Evolutionary conservation across 2,113 vertebrate species (phyloP), one percentile per base, ranked within the genome.

Genomic region (Probosciger aterrimus): DNA sequence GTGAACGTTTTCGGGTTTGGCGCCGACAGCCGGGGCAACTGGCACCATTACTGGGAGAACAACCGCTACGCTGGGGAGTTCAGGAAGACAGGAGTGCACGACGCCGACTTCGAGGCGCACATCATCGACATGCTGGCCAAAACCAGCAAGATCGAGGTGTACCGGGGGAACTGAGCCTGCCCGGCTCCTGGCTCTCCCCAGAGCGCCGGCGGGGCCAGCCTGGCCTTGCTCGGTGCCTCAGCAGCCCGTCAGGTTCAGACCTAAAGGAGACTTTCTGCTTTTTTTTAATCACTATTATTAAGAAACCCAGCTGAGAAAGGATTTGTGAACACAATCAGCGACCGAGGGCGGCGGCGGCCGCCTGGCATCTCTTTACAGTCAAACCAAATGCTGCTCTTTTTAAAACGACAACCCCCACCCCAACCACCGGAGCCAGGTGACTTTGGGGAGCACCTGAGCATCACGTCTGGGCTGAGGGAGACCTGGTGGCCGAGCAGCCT

Each of bases 21-120:
- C 6, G 99, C 99, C 0, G 99, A 99, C 98, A 98, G 98, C 89
- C 98, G 99, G 2, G 99, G 99, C 39, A 99, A 99, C 98, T 99
- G 99, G 99, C 99, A 99, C 97, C 99, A 99, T 97, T 99, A 99
- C 98, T 99, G 99, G 99, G 99, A 99, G 96, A 99, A 99, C 96
- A 99, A 99, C 97, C 99, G 99, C 86, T 99, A 99, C 7, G 99
- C 99, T 0, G 99, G 99, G 43, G 99, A 99, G 97, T 99, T 99
- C 97, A 97, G 99, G 62, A 99, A 99, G 97, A 99, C 99, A 0
- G 99, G 99, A 2, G 99, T 99, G 84, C 99, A 99, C 3, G 99
- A 99, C 1, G 99, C 99, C 0, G 99, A 99, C 97, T 99, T 98
- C 4, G 99, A 99, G 96, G 99, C 99, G 8, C 98, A 99, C 97